phyloP scores from a whole-genome alignment of 2,888 invertebrate species.

The Mesopsocus fuscifrons region DNA sequence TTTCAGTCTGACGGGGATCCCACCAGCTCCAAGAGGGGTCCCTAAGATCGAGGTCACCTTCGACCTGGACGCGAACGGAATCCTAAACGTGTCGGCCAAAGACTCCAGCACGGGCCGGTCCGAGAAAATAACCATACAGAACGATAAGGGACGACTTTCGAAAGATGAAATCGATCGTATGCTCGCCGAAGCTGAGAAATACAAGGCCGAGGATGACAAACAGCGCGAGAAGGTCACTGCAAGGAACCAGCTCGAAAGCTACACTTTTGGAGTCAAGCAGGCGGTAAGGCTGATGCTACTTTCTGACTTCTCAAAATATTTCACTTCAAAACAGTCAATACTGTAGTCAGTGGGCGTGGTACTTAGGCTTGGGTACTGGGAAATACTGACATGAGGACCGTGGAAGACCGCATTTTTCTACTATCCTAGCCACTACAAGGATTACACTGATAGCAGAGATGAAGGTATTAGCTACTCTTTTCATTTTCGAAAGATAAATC shows the following conservation, averaged over 20 bases:
- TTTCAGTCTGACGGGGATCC: conserved; percentile 63
- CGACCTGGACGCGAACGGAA: conserved; percentile 79
- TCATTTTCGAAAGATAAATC: too few relatives aligned
- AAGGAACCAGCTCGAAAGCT: conserved; percentile 51
- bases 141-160: conserved; percentile 61
- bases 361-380: too few relatives aligned
- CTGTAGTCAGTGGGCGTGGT: too few relatives aligned
- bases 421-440: too few relatives aligned
- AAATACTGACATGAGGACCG: too few relatives aligned
- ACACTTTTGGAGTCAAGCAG: conserved; percentile 49
- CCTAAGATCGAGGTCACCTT: conserved; percentile 67
- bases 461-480: too few relatives aligned
- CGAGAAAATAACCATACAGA: conserved; percentile 62
- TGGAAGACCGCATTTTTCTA: too few relatives aligned
- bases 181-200: conserved; percentile 53
- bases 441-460: too few relatives aligned
- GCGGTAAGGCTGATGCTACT: conserved; percentile 23
- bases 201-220: conserved; percentile 50
- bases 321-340: too few relatives aligned
- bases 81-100: conserved; percentile 43
- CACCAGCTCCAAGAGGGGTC: conserved; percentile 65
- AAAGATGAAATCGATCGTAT: conserved; percentile 67
- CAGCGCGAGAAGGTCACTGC: conserved; percentile 46
- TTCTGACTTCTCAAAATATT: too few relatives aligned
- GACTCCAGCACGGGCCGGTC: conserved; percentile 47